Conservation (phyloP, 2,888 invertebrate genomes). For the Sympetrum striolatum region DNA sequence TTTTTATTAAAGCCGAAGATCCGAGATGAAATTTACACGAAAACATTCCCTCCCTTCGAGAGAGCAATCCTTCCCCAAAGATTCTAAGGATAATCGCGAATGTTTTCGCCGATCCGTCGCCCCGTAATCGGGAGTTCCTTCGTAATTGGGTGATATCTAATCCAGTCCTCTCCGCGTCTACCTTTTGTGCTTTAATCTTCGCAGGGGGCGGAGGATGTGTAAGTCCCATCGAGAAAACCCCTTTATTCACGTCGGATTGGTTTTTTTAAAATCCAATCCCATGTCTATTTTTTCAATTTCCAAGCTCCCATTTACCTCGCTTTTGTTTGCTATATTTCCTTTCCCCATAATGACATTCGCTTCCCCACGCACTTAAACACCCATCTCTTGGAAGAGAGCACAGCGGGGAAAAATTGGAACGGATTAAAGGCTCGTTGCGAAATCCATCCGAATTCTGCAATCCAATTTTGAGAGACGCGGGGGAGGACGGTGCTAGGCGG, state of each 20-base stretch:
- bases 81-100: neutral
- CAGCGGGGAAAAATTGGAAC: conserved; percentile 1
- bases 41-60: neutral
- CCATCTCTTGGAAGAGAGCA: neutral
- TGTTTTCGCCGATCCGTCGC: neutral
- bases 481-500: neutral
- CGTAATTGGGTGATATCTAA: conserved; percentile 3
- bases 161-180: neutral
- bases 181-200: neutral
- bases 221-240: neutral
- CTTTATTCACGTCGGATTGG: neutral
- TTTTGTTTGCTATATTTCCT: neutral
- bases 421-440: conserved; percentile 20
- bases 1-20: neutral
- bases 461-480: conserved; percentile 21
- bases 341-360: neutral
- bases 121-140: neutral
- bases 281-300: neutral
- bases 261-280: neutral
- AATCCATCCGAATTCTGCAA: conserved; percentile 33
- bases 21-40: neutral
- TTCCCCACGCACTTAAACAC: neutral
- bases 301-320: neutral
- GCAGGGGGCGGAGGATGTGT: neutral
- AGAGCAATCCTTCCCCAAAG: neutral